phyloP scores from a whole-genome alignment of 2,113 vertebrate genomes.

The Paramisgurnus dabryanus region DNA sequence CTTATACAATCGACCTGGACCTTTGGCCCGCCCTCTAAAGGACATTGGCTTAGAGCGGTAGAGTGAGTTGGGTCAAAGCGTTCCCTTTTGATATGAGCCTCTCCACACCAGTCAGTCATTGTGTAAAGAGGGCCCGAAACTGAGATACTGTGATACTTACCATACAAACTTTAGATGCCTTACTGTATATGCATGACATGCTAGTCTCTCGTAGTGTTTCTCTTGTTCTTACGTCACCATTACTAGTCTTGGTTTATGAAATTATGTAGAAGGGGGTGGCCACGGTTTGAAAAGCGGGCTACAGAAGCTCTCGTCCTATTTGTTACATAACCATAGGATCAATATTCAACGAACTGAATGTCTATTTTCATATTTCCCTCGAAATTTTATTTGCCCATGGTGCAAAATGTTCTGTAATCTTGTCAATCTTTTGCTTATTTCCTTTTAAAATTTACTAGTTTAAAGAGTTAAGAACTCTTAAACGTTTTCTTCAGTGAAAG shows the following conservation, averaged over 20 bases:
- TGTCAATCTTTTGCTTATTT: slow-evolving; percentile 70
- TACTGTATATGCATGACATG: slow-evolving; percentile 99
- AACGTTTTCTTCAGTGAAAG: slow-evolving; percentile 61
- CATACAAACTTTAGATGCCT: slow-evolving; percentile 94
- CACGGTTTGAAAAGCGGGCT: slow-evolving; percentile 35
- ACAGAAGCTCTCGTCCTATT: slow-evolving; percentile 64
- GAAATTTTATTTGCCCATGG: slow-evolving; percentile 71
- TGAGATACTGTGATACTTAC: slow-evolving; percentile 98
- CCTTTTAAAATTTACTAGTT: slow-evolving; percentile 65
- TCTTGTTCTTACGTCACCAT: slow-evolving; percentile 86
- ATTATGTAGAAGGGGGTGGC: slow-evolving; percentile 62
- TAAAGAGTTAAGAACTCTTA: slow-evolving; percentile 74
- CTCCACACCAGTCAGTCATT: slow-evolving; percentile 88
- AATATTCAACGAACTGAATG: slow-evolving; percentile 61
- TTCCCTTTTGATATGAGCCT: slow-evolving; percentile 81
- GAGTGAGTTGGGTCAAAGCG: slow-evolving; percentile 81
- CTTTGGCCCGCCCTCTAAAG: slow-evolving; percentile 58
- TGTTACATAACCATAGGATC: slow-evolving; percentile 76
- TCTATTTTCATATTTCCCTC: slow-evolving; percentile 71
- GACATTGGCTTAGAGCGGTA: slow-evolving; percentile 70
- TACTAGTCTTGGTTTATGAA: slow-evolving; percentile 86
- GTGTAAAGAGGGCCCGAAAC: slow-evolving; percentile 84
- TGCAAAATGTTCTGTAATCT: slow-evolving; percentile 64
- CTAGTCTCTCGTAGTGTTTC: slow-evolving; percentile 89
- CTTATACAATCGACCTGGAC: slow-evolving; percentile 62